Conservation (phyloP, 2,113 vertebrate species). For the Trinectes maculatus region DNA sequence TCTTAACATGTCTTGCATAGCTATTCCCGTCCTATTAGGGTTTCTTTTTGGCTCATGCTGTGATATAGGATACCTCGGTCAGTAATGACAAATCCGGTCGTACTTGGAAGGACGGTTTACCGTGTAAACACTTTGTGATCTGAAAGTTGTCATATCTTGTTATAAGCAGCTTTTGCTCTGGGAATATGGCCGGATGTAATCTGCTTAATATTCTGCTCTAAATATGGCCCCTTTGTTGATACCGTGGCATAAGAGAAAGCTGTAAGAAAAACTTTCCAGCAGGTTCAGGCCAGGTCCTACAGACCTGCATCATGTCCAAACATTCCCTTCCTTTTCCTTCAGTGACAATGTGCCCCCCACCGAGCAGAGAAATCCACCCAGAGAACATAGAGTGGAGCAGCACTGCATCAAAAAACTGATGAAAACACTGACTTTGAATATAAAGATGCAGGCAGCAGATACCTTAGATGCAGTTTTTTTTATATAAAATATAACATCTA, state of each 20-base stretch:
- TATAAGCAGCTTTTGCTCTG: conserved; percentile 5
- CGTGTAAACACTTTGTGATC: conserved; percentile 57
- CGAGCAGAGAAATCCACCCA: conserved; percentile 16
- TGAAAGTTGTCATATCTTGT: conserved; percentile 52
- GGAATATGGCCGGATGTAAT: conserved; percentile 19
- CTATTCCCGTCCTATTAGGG: conserved; percentile 41
- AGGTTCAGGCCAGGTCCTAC: conserved; percentile 8
- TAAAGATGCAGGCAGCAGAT: background rate
- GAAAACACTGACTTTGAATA: background rate
- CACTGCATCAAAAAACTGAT: background rate
- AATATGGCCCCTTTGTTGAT: conserved; percentile 36
- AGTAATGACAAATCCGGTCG: conserved; percentile 58
- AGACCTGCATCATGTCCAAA: conserved; percentile 11
- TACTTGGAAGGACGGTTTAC: conserved; percentile 66
- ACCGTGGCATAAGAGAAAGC: conserved; percentile 10
- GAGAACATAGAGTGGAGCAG: background rate
- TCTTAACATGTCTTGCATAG: conserved; percentile 1
- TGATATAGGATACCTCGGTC: conserved; percentile 37
- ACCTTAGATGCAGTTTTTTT: too few species aligned
- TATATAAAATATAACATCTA: too few species aligned
- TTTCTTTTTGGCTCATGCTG: conserved; percentile 34
- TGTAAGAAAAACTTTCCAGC: background rate
- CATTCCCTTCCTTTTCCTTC: conserved; percentile 41
- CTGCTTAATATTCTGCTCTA: conserved; percentile 23
- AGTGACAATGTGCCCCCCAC: conserved; percentile 46